A percentile compares a stretch with the other conserved stretches of the same genome.
phyloP scores from a whole-genome alignment of 2,797 vertebrate species.

The Esox lucius region DNA sequence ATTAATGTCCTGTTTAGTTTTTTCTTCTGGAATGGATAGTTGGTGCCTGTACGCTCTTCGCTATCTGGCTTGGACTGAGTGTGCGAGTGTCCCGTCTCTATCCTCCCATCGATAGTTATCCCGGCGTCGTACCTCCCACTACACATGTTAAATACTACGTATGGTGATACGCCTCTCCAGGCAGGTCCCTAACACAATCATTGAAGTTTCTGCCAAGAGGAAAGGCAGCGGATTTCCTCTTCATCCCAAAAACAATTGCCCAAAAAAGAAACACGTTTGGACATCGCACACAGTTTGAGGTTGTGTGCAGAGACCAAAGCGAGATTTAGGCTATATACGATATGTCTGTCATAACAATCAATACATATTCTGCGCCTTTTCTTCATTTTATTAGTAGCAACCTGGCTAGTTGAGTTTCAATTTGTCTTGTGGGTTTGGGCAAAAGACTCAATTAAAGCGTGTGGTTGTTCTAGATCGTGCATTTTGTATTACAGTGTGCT shows the following conservation, averaged over 20 bases:
- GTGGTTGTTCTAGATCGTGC: not conserved
- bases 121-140: constrained; percentile 37
- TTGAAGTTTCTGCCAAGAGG: constrained; percentile 27
- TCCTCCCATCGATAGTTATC: constrained; percentile 13
- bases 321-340: too few species aligned
- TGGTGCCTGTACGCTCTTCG: constrained; percentile 11
- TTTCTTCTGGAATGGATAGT: not conserved
- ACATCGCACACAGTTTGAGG: not conserved
- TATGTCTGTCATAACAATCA: constrained; percentile 1
- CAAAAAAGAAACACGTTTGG: not conserved
- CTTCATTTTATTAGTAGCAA: not conserved
- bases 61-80: not conserved
- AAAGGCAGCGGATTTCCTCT: constrained; percentile 17
- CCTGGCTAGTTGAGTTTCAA: not conserved
- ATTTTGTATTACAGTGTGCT: not conserved
- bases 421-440: not conserved
- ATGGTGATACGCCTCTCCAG: constrained; percentile 65
- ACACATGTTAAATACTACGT: constrained; percentile 65
- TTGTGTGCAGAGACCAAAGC: not conserved
- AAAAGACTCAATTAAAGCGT: not conserved
- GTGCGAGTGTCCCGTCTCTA: constrained; percentile 5
- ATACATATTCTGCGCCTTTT: not conserved
- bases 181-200: constrained; percentile 30
- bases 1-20: not conserved
- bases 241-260: constrained; percentile 2